Conservation (phyloP, 2,888 invertebrate species). For the Acanthosoma haemorrhoidale region DNA sequence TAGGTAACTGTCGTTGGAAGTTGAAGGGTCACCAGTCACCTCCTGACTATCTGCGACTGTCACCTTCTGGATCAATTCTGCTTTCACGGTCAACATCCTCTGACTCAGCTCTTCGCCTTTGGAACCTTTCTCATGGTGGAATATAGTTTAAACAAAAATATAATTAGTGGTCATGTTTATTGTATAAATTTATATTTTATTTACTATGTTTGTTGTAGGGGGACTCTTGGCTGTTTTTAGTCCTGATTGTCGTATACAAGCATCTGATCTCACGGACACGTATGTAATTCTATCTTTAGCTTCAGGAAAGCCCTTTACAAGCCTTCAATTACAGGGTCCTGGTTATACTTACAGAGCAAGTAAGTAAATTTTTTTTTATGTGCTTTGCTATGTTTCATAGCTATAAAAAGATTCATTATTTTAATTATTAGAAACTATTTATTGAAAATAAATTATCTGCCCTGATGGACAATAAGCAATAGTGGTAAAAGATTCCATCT, state of each 20-base stretch:
- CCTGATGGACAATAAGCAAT: too few species aligned
- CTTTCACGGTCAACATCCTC: slow-evolving; percentile 64
- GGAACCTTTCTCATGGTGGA: slow-evolving; percentile 74
- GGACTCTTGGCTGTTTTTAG: slow-evolving; percentile 73
- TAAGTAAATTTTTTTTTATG: slow-evolving; percentile 28
- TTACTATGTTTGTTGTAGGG: slow-evolving; percentile 51
- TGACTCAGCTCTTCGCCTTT: slow-evolving; percentile 68
- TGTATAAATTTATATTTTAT: background rate
- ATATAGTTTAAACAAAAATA: slow-evolving; percentile 6
- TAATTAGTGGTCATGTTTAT: background rate
- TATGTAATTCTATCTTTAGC: slow-evolving; percentile 30
- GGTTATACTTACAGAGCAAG: slow-evolving; percentile 39
- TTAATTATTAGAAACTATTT: too few species aligned
- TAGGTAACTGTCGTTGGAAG: slow-evolving; percentile 71
- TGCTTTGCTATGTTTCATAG: too few species aligned
- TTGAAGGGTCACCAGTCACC: slow-evolving; percentile 74
- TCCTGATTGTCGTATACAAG: slow-evolving; percentile 65
- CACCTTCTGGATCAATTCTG: slow-evolving; percentile 65
- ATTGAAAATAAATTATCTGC: too few species aligned
- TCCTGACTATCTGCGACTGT: slow-evolving; percentile 65
- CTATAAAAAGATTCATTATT: too few species aligned
- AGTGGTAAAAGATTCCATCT: too few species aligned
- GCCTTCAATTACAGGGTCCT: slow-evolving; percentile 55
- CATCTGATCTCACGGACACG: slow-evolving; percentile 63
- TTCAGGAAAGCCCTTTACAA: slow-evolving; percentile 49